Percentiles rank a stretch among this genome's conserved stretches.
phyloP scores from a whole-genome alignment of 2,113 vertebrate species.

The Anthoscopus minutus region DNA sequence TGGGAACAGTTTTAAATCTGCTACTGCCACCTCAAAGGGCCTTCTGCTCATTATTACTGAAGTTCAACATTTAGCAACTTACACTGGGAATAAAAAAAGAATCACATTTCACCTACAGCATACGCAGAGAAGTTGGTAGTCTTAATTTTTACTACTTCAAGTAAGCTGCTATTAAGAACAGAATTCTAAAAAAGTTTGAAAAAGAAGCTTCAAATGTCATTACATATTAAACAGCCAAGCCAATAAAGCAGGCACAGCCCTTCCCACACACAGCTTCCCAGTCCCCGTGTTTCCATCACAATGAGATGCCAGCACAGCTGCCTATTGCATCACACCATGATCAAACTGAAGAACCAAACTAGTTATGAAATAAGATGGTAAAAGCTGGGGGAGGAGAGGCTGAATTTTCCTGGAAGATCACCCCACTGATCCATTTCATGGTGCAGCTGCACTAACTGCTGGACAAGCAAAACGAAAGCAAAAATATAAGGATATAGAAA shows the following conservation, averaged over 20 bases:
- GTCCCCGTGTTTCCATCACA: not conserved
- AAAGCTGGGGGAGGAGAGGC: not conserved
- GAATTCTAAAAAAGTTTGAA: not conserved
- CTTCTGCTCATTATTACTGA: not conserved
- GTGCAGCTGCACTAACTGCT: not conserved
- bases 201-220: not conserved
- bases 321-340: not conserved
- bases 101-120: not conserved
- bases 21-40: fast-evolving
- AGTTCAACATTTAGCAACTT: not conserved
- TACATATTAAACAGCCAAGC: not conserved
- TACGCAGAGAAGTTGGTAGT: not conserved
- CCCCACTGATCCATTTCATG: not conserved
- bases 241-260: not conserved
- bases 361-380: not conserved
- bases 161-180: not conserved
- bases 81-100: not conserved
- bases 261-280: not conserved
- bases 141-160: not conserved
- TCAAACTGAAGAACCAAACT: not conserved
- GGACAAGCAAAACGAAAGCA: not conserved
- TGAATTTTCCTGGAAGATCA: not conserved
- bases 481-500: not conserved
- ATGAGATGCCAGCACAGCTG: not conserved
- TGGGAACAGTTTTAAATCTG: not conserved